These are phyloP conservation scores for Eulemur macaco DNA, from an alignment of 2,113 vertebrate genomes.

Conservation along the genomic window DNA sequence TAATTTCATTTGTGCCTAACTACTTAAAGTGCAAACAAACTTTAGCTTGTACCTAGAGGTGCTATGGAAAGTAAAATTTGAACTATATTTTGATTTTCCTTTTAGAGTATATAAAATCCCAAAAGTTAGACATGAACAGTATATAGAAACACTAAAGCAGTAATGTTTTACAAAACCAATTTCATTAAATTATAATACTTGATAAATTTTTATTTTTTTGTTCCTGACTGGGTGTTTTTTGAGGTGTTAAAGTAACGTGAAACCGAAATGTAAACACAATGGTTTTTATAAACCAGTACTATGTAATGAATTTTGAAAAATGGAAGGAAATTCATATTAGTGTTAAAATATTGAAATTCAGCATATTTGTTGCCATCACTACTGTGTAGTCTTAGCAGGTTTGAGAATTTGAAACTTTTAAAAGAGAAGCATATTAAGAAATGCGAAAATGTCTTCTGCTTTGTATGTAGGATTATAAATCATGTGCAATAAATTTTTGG, in stretches of 20 bases:
- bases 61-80: neutral
- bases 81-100: constrained; percentile 14
- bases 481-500: neutral
- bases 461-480: constrained; percentile 36
- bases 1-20: neutral
- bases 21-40: neutral
- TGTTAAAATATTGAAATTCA: constrained; percentile 4
- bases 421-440: constrained; percentile 9
- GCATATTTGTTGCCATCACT: neutral
- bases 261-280: neutral
- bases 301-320: neutral
- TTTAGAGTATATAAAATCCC: constrained; percentile 11
- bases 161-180: neutral
- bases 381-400: neutral
- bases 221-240: neutral
- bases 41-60: neutral
- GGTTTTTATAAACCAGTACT: constrained; percentile 4
- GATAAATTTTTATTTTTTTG: neutral
- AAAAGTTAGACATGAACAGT: neutral
- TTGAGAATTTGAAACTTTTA: constrained; percentile 20
- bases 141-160: neutral
- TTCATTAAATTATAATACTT: constrained; percentile 20
- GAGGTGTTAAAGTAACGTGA: neutral
- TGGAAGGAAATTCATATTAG: neutral
- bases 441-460: neutral